Evolutionary conservation across 2,113 vertebrate species (phyloP), one percentile per base, ranked within the genome.

Genomic region (Coptodon rendalli): DNA sequence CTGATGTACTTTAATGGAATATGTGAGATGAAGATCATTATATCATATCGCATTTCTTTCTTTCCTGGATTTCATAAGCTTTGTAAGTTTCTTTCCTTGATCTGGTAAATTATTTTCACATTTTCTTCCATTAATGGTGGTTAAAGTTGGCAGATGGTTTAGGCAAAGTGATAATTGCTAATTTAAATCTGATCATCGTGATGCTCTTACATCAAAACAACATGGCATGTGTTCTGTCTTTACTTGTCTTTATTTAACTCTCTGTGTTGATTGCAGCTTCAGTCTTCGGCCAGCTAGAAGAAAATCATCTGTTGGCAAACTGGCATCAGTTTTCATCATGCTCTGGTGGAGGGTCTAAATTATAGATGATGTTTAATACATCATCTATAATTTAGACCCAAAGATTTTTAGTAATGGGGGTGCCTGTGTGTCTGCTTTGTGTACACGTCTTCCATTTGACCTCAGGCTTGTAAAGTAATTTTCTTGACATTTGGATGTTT

Each of bases 401-500:
- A 52, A 34, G 73, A 52, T 9, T 52, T 52, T 6, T 1, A 31
- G 24, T 78, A 78, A 78, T 13, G 27, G 11, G 24, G 45, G 17
- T n/a, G 73, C 43, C 27, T 48, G 8, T 66, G 9, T 14, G 14
- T 73, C 81, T 61, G 24, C 52, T 48, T 83, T 8, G 63, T 0
- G 48, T 22, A 48, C 22, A 57, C 9, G 73, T 88, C 17, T 66
- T 85, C 59, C 53, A 38, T 85, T 89, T 89, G 43, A 90, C 73
- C 80, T 73, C 34, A 24, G 63, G 56, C 66, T 83, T 82, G 73
- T 80, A 63, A 85, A 89, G 92, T 83, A n/a, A 84, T 86, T 92
- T 87, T 84, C 84, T 87, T 94, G 91, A 93, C 88, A 90, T 94
- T 92, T 93, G 24, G 43, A 86, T 68, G 61, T 86, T 89, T 79